Evolutionary conservation across 2,797 vertebrate species (phyloP).

Genomic region (Chiroxiphia lanceolata): DNA sequence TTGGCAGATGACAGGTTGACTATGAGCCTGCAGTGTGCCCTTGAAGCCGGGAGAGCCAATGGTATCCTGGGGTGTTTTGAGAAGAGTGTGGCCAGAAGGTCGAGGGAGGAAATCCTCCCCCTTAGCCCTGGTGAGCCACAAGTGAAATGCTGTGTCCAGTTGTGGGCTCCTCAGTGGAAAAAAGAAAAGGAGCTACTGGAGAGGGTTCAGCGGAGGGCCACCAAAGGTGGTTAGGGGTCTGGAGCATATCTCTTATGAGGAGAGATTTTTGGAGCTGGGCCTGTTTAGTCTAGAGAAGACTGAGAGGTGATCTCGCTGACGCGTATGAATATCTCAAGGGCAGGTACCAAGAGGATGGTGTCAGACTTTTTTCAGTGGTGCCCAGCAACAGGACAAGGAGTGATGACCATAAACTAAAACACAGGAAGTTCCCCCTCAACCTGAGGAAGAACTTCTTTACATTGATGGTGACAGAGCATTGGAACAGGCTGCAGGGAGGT

Average conservation of each 20-base stretch:
- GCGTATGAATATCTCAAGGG: background rate
- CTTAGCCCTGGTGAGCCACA: too few species aligned
- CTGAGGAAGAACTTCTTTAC: background rate
- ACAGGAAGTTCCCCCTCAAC: background rate
- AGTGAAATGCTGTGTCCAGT: too few species aligned
- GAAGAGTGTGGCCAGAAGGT: background rate
- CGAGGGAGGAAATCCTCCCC: background rate
- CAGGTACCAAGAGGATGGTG: background rate
- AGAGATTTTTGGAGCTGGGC: background rate
- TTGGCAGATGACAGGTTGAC: background rate
- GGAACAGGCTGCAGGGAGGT: background rate
- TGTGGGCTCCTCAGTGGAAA: background rate
- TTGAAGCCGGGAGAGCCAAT: background rate
- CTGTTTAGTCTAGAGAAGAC: background rate
- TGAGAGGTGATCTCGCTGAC: background rate
- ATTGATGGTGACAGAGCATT: background rate
- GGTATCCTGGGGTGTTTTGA: background rate
- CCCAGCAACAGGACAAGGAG: background rate
- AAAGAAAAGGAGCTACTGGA: background rate
- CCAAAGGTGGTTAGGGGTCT: background rate
- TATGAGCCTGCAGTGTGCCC: background rate
- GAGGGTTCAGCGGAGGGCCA: accelerated
- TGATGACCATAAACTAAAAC: background rate
- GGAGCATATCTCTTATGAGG: background rate
- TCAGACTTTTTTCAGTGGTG: background rate